Evolutionary conservation across 64 coral and sea anemone species (phyloP).

Genomic region (Stichodactyla mertensii): DNA sequence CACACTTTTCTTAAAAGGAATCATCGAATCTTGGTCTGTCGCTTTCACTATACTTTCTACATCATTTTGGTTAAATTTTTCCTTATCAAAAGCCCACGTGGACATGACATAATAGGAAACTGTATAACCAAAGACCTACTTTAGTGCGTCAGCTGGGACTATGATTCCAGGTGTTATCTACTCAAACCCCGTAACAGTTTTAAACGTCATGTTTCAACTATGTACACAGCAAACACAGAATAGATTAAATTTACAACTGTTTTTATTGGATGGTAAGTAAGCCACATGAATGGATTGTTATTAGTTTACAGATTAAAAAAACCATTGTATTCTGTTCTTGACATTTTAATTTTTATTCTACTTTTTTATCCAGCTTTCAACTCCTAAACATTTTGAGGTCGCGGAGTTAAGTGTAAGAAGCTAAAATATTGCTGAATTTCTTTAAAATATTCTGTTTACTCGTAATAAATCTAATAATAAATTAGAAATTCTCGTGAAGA

Average conservation of each 20-base stretch:
- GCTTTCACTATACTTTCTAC: too few relatives aligned
- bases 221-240: not conserved
- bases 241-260: not conserved
- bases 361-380: not conserved
- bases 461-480: not conserved
- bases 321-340: not conserved
- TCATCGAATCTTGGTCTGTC: too few relatives aligned
- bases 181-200: too few relatives aligned
- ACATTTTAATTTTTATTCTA: not conserved
- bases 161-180: too few relatives aligned
- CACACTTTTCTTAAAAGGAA: too few relatives aligned
- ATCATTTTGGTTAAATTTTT: too few relatives aligned
- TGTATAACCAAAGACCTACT: too few relatives aligned
- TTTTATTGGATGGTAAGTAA: constrained; percentile 7
- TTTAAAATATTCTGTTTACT: not conserved
- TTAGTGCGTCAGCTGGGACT: too few relatives aligned
- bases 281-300: not conserved
- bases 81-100: too few relatives aligned
- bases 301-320: not conserved
- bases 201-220: too few relatives aligned
- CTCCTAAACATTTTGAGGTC: not conserved
- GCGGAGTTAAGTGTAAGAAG: not conserved
- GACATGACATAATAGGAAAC: too few relatives aligned
- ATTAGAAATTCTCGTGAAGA: not conserved
- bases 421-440: not conserved